These are phyloP conservation scores for Apoderus coryli DNA, from an alignment of 2,888 invertebrate species.

Conservation along the genomic window DNA sequence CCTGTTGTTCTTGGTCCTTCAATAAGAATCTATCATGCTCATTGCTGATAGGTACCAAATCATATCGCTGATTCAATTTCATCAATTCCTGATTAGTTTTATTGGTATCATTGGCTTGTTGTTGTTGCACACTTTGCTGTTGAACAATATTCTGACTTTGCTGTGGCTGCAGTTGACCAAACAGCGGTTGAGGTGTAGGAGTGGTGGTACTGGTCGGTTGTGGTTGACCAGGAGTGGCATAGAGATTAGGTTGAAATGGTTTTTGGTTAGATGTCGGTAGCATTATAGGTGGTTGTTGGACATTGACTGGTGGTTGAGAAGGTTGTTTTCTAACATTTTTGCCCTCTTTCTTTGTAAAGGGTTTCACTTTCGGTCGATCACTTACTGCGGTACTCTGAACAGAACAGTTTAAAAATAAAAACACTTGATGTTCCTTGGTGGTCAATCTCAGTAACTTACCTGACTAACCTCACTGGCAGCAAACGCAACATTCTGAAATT, in stretches of 20 bases:
- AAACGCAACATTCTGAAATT: constrained; percentile 34
- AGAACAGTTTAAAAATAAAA: too few species aligned
- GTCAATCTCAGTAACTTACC: too few species aligned
- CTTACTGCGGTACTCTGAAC: constrained; percentile 58
- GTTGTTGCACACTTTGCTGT: too few species aligned
- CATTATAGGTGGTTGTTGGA: constrained; percentile 18
- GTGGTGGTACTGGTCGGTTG: constrained; percentile 25
- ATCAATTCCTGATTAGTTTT: too few species aligned
- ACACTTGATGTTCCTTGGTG: too few species aligned
- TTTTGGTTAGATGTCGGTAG: constrained; percentile 28
- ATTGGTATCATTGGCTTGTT: too few species aligned
- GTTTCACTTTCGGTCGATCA: constrained; percentile 73
- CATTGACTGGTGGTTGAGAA: constrained; percentile 25
- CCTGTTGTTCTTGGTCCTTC: constrained; percentile 28
- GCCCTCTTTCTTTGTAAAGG: constrained; percentile 64
- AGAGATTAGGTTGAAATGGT: constrained; percentile 22
- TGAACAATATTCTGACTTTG: too few species aligned
- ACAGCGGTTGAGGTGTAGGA: constrained; percentile 27
- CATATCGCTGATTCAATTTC: neutral
- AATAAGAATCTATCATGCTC: too few species aligned
- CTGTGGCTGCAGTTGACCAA: too few species aligned
- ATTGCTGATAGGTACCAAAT: too few species aligned
- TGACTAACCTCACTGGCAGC: constrained; percentile 42
- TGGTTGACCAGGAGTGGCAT: constrained; percentile 13
- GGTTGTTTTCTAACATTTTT: constrained; percentile 53